phyloP scores from a whole-genome alignment of 2,888 invertebrate species.

The Patella pellucida region DNA sequence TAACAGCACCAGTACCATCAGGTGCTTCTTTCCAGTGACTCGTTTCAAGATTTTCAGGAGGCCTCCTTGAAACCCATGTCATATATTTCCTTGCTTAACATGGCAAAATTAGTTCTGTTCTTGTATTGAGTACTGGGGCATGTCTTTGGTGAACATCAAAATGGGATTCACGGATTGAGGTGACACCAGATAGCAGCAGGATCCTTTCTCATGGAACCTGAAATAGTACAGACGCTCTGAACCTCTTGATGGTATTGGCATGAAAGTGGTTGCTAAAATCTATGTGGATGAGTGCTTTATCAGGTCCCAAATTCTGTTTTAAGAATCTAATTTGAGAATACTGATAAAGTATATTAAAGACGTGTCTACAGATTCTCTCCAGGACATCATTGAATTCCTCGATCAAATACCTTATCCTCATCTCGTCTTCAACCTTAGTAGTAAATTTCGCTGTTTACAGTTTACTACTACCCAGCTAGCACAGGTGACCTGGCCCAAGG shows the following conservation, averaged over 20 bases:
- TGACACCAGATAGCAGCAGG: not conserved
- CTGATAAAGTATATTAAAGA: not conserved
- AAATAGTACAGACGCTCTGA: no score
- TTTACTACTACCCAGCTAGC: not conserved
- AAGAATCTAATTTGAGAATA: not conserved
- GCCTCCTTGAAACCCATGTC: no score
- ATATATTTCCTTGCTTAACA: no score
- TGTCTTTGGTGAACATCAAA: not conserved
- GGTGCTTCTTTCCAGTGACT: no score
- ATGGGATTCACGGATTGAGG: not conserved
- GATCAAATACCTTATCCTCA: not conserved
- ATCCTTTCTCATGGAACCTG: not conserved
- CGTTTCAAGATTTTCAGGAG: no score
- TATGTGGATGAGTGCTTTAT: not conserved
- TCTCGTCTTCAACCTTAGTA: not conserved
- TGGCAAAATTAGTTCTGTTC: no score
- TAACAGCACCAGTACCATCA: no score
- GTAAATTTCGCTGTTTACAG: not conserved
- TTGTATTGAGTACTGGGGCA: not conserved
- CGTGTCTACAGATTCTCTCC: not conserved
- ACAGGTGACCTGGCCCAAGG: no score
- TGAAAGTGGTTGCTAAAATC: no score
- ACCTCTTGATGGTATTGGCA: not conserved
- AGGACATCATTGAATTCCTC: not conserved
- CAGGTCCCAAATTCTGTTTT: not conserved